phyloP scores from a whole-genome alignment of 2,113 vertebrate genomes.

The Hippocampus guttulatus region DNA sequence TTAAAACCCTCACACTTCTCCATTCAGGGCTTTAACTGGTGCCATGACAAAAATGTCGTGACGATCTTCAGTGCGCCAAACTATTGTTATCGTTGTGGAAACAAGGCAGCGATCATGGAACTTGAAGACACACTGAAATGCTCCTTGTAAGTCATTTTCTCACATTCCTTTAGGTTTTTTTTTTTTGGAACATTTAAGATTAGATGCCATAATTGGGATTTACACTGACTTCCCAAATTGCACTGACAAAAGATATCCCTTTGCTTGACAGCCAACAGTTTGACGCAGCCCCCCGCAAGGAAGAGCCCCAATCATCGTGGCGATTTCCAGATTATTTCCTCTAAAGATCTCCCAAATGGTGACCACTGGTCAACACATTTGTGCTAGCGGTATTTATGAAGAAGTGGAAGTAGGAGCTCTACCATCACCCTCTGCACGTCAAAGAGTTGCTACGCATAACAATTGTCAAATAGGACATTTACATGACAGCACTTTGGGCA shows the following conservation, averaged over 20 bases:
- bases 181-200: not conserved
- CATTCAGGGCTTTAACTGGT: conserved; percentile 75
- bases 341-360: conserved; percentile 72
- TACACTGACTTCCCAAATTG: not conserved
- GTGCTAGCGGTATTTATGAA: conserved; percentile 74
- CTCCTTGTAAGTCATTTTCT: conserved; percentile 87
- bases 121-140: conserved; percentile 98
- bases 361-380: conserved; percentile 74
- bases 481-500: not conserved
- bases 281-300: conserved; percentile 92
- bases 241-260: conserved; percentile 5
- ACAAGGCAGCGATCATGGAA: conserved; percentile 86
- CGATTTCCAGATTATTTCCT: conserved; percentile 86
- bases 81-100: conserved; percentile 76
- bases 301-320: conserved; percentile 89
- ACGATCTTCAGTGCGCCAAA: conserved; percentile 79
- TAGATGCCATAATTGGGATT: not conserved
- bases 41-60: conserved; percentile 75
- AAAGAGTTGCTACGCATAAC: conserved; percentile 67
- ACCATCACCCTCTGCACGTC: conserved; percentile 53
- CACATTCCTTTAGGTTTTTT: not conserved
- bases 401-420: conserved; percentile 77
- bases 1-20: conserved; percentile 15
- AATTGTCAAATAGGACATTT: not conserved
- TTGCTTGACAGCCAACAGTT: conserved; percentile 85